Conservation (phyloP, 2,113 vertebrate genomes). For the Leucosticte australis region DNA sequence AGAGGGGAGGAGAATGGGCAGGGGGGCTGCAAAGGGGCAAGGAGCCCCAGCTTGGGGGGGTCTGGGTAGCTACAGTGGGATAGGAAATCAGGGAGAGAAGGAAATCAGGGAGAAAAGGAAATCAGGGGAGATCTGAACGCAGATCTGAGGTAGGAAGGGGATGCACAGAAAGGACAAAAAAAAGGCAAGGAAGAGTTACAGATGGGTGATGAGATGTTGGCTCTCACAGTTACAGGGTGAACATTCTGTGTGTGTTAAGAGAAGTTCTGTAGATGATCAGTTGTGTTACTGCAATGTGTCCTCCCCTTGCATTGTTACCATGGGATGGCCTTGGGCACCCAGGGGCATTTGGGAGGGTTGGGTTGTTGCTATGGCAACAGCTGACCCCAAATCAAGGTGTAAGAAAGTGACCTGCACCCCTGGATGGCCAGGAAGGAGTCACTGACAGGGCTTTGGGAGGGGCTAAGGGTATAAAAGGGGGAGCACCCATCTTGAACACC, state of each 20-base stretch:
- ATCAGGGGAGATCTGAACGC: neutral
- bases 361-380: neutral
- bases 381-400: neutral
- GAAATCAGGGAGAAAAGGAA: neutral
- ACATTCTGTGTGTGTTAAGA: neutral
- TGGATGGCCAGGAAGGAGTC: neutral
- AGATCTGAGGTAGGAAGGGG: neutral
- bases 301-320: neutral
- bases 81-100: neutral
- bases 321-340: neutral
- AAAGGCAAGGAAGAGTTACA: neutral
- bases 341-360: neutral
- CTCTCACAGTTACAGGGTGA: neutral
- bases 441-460: neutral
- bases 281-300: neutral
- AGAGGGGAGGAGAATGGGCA: neutral
- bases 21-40: neutral
- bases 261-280: neutral
- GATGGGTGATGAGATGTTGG: neutral
- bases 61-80: neutral
- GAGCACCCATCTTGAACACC: neutral
- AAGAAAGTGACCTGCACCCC: neutral
- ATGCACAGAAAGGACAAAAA: neutral
- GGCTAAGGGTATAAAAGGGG: rapidly evolving
- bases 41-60: neutral